Conservation (phyloP, 1,140 invertebrate genomes). For the Zaprionus capensis region DNA sequence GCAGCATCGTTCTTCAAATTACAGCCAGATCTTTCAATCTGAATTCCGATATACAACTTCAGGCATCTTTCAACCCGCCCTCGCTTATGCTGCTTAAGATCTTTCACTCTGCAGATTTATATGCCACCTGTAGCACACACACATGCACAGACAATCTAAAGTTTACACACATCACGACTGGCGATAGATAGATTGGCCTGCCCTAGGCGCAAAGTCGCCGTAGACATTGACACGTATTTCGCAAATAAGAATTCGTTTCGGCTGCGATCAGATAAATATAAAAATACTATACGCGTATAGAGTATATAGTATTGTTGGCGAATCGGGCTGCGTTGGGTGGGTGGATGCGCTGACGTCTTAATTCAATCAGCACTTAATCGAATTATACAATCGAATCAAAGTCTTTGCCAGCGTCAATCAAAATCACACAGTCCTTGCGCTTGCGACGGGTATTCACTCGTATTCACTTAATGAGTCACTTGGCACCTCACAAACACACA, state of each 20-base stretch:
- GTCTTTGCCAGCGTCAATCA: slow-evolving; percentile 66
- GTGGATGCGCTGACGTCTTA: slow-evolving; percentile 77
- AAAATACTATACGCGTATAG: slow-evolving; percentile 7
- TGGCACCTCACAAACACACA: slow-evolving; percentile 1
- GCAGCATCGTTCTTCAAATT: too few relatives aligned
- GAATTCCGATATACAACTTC: neutral
- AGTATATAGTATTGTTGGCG: slow-evolving; percentile 36
- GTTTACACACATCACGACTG: slow-evolving; percentile 15
- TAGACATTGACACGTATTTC: slow-evolving; percentile 79
- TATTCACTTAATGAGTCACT: slow-evolving; percentile 35
- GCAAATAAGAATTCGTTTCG: slow-evolving; percentile 35
- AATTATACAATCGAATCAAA: slow-evolving; percentile 78
- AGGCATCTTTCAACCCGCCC: slow-evolving; percentile 16
- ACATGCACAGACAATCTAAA: slow-evolving; percentile 36
- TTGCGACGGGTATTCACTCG: slow-evolving; percentile 11
- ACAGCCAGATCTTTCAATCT: too few relatives aligned
- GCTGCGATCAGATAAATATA: slow-evolving; percentile 15
- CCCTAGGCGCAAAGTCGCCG: slow-evolving; percentile 66
- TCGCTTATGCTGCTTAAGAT: slow-evolving; percentile 47
- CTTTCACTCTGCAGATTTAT: slow-evolving; percentile 75
- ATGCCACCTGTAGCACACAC: slow-evolving; percentile 73
- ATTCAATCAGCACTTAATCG: slow-evolving; percentile 81
- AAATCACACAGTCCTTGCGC: slow-evolving; percentile 56
- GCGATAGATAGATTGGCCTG: slow-evolving; percentile 33
- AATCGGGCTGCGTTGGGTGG: slow-evolving; percentile 20